phyloP scores from a whole-genome alignment of 2,113 vertebrate species.

The Nesogale talazaci region DNA sequence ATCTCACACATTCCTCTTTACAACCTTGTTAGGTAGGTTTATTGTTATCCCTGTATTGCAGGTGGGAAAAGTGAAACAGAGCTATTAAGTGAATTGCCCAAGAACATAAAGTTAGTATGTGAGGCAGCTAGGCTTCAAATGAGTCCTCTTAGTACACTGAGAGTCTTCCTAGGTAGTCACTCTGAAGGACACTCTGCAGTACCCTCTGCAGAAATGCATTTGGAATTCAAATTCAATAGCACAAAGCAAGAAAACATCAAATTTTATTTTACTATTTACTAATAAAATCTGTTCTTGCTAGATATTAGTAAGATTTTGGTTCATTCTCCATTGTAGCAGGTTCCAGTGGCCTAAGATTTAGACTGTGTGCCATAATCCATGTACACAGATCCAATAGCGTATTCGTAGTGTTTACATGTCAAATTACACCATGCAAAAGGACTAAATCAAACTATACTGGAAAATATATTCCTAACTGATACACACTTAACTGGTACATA shows the following conservation, averaged over 20 bases:
- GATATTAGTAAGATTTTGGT: conserved; percentile 13
- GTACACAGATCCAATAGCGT: neutral
- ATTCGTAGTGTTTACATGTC: neutral
- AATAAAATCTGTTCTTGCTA: neutral
- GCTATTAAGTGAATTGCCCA: neutral
- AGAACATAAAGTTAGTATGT: neutral
- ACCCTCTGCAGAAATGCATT: neutral
- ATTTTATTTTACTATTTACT: conserved; percentile 40
- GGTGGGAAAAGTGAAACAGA: neutral
- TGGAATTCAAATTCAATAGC: neutral
- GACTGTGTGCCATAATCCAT: neutral
- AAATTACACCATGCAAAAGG: neutral
- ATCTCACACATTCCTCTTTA: neutral
- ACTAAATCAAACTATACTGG: neutral
- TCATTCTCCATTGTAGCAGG: neutral
- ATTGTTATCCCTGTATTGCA: neutral
- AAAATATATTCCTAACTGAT: neutral
- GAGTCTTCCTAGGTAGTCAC: neutral
- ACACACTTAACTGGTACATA: neutral
- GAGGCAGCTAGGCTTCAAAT: neutral
- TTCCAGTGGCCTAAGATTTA: conserved; percentile 23
- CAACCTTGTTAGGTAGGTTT: neutral
- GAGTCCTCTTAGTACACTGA: neutral
- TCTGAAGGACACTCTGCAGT: neutral
- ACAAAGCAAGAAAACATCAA: neutral